Conservation (phyloP, 2,888 invertebrate genomes). For the Tenthredo amoena region DNA sequence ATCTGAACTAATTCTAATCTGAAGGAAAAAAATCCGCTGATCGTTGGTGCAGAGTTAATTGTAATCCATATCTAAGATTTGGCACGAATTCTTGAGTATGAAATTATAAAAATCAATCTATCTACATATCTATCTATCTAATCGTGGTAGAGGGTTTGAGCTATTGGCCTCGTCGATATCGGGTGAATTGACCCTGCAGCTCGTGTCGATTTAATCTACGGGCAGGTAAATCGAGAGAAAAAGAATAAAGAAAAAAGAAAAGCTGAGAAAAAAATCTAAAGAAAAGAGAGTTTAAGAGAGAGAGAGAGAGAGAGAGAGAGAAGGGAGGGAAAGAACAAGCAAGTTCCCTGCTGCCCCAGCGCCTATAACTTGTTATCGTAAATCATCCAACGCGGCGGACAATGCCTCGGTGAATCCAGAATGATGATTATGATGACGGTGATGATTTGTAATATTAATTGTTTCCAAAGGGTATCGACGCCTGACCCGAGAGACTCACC, state of each 20-base stretch:
- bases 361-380: constrained; percentile 51
- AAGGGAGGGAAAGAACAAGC: constrained; percentile 9
- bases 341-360: constrained; percentile 34
- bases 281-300: constrained; percentile 43
- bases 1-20: too few species aligned
- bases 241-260: constrained; percentile 48
- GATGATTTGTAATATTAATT: constrained; percentile 55
- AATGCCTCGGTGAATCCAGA: constrained; percentile 48
- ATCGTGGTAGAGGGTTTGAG: not conserved
- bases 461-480: constrained; percentile 48
- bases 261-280: constrained; percentile 10
- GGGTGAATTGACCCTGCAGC: constrained; percentile 37
- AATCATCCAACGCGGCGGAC: constrained; percentile 43
- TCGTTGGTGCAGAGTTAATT: too few species aligned
- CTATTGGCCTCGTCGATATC: constrained; percentile 43
- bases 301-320: constrained; percentile 55
- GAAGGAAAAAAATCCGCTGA: too few species aligned
- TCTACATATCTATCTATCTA: not conserved
- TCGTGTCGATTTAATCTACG: constrained; percentile 36
- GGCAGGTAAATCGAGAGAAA: constrained; percentile 36
- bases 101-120: not conserved
- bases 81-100: constrained; percentile 10
- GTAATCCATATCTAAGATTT: not conserved
- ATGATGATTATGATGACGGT: constrained; percentile 51
- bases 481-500: constrained; percentile 33